Base-by-base conservation (phyloP, 1,140 invertebrate genomes). In the Gonioctena quinquepunctata region DNA sequence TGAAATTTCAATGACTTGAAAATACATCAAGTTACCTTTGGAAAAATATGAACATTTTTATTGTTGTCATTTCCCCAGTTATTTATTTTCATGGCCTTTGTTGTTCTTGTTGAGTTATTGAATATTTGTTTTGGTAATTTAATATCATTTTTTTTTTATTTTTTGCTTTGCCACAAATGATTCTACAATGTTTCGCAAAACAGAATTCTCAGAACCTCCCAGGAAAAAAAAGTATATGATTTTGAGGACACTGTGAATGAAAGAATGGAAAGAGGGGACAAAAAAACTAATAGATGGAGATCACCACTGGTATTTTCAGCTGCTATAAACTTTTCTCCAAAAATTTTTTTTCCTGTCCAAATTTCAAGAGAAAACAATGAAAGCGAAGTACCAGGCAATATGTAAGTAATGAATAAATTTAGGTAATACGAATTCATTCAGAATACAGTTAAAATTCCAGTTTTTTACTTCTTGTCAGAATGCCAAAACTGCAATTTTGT, bases 301-400 rank as follows among this genome's bases (percentile, higher is more conserved):
- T 77, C 76, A 3, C 76, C 76, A 5, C 50, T 77, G 8, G 67
- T 75, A 23, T 69, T 75, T 62, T 77, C 76, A 0, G 73, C 76
- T 1, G 52, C 57, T 8, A 56, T 68, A 4, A 75, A 72, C 27
- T 75, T 68, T 62, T 75, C 72, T n/a, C 72, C 72, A 2, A 74
- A 74, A 50, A 68, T 66, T 7, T 16, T 16, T 18, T 21, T 54
- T 18, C 18, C 50, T 22, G 50, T 13, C 8, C 18, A 18, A 8
- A 16, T 22, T 11, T 54, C 11, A 8, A 54, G 11, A 21, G 21
- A 22, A 54, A 54, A 42, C n/a, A 42, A 54, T 22, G 21, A 21
- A 16, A 54, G n/a, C 18, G 6, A 3, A 21, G 18, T 18, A 16
- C 21, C 3, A 3, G 13, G 21, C 11, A 56, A 11, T 56, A 21